phyloP scores from a whole-genome alignment of 2,797 vertebrate genomes.

The Chaetodon trifasciatus region DNA sequence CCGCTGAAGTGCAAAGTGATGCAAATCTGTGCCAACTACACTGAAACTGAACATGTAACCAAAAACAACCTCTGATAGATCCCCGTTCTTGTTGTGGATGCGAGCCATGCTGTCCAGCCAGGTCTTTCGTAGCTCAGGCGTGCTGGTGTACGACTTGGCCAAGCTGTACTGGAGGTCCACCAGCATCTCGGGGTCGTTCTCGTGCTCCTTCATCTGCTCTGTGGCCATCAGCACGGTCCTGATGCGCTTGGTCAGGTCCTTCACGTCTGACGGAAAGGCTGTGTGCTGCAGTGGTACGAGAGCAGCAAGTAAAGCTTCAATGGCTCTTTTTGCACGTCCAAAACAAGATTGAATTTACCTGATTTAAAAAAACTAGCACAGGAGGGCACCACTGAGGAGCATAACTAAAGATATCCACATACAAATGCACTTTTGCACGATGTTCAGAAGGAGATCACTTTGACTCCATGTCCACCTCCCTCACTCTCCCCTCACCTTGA shows the following conservation, averaged over 20 bases:
- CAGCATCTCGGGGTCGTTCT: slow-evolving; percentile 97
- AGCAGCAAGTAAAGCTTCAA: not conserved
- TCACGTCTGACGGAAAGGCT: slow-evolving; percentile 95
- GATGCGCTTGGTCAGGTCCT: slow-evolving; percentile 97
- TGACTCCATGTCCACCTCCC: too few relatives aligned
- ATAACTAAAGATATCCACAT: too few relatives aligned
- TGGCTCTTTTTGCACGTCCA: not conserved
- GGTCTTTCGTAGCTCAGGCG: slow-evolving; percentile 97
- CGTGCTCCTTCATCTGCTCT: slow-evolving; percentile 99
- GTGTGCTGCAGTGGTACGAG: slow-evolving; percentile 86
- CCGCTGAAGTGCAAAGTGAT: not conserved
- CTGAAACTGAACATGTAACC: not conserved
- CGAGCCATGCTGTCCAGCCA: slow-evolving; percentile 99
- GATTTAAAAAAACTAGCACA: too few relatives aligned
- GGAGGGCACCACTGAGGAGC: too few relatives aligned
- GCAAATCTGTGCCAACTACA: not conserved
- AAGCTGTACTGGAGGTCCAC: slow-evolving; percentile 99
- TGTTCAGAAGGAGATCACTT: too few relatives aligned
- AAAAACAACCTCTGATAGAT: slow-evolving; percentile 91
- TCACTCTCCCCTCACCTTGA: slow-evolving; percentile 87
- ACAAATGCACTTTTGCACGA: too few relatives aligned
- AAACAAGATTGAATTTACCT: not conserved
- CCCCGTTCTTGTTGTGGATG: slow-evolving; percentile 97
- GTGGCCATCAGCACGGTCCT: slow-evolving; percentile 98
- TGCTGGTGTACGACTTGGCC: slow-evolving; percentile 98